phyloP scores from a whole-genome alignment of 2,888 invertebrate genomes.

The Cremastinae sp. region DNA sequence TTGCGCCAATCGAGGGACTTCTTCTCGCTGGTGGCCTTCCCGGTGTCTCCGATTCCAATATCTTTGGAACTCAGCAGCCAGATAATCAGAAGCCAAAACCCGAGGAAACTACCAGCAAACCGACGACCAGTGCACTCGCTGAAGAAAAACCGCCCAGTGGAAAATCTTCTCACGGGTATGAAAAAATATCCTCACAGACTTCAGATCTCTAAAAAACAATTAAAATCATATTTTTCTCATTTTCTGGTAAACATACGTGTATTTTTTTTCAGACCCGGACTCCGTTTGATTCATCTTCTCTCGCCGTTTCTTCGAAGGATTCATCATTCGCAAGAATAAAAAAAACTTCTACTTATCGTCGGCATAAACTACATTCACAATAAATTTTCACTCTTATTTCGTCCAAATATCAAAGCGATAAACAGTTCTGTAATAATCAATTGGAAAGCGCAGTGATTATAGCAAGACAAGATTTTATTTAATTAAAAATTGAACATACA shows the following conservation, averaged over 20 bases:
- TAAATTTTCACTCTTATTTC: neutral
- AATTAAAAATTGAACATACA: conserved; percentile 74
- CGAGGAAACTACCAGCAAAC: conserved; percentile 20
- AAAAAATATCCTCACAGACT: neutral
- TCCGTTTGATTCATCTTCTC: conserved; percentile 82
- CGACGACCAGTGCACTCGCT: conserved; percentile 39
- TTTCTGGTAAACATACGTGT: neutral
- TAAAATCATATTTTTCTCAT: neutral
- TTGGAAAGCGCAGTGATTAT: conserved; percentile 18
- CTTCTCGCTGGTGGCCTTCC: conserved; percentile 82
- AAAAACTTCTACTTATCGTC: neutral
- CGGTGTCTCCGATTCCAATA: conserved; percentile 41
- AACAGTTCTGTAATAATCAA: neutral
- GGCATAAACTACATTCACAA: neutral
- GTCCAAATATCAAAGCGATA: neutral
- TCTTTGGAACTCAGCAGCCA: conserved; percentile 33
- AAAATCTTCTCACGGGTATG: conserved; percentile 62
- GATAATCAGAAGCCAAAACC: conserved; percentile 43
- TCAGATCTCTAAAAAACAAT: neutral
- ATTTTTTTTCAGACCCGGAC: conserved; percentile 80
- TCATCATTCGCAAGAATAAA: conserved; percentile 37
- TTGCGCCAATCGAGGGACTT: conserved; percentile 85
- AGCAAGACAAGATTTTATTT: conserved; percentile 73
- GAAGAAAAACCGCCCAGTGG: conserved; percentile 51
- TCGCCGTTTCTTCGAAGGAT: conserved; percentile 80